Evolutionary conservation across 2,888 invertebrate species (phyloP).

Genomic region (Cataglyphis altisquamis): DNA sequence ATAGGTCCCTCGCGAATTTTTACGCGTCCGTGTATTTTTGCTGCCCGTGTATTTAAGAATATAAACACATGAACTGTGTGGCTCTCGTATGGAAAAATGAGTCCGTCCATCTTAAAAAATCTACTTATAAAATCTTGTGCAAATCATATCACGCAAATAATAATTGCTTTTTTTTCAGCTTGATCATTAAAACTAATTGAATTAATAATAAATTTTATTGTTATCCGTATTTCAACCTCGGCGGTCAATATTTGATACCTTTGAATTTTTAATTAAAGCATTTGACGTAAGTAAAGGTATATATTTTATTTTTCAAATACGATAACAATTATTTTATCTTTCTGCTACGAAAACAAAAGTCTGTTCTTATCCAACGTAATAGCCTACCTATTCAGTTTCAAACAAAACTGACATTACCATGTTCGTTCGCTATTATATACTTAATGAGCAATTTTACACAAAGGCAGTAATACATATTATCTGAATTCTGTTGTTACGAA

Average conservation of each 20-base stretch:
- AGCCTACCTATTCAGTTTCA: not conserved
- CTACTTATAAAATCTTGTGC: not conserved
- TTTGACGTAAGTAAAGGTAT: not conserved
- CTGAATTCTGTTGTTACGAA: not conserved
- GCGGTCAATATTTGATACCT: not conserved
- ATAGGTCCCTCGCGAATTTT: constrained; percentile 53
- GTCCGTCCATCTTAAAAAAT: not conserved
- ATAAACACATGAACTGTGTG: constrained; percentile 17
- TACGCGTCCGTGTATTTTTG: constrained; percentile 25
- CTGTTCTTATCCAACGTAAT: not conserved
- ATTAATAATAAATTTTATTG: constrained; percentile 4
- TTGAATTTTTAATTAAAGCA: not conserved
- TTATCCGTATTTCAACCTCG: not conserved
- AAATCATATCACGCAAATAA: not conserved
- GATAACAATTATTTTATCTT: not conserved
- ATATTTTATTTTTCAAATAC: not conserved
- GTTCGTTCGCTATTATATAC: not conserved
- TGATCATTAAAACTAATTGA: constrained; percentile 1
- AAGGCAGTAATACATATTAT: not conserved
- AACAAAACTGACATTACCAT: not conserved
- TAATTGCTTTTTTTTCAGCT: not conserved
- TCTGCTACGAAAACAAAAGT: not conserved
- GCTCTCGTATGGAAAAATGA: not conserved
- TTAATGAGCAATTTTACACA: not conserved
- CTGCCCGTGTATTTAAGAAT: constrained; percentile 10